These are phyloP conservation scores for Porites evermanni DNA, from an alignment of 92 coral and sea anemone species.

Conservation along the genomic window DNA sequence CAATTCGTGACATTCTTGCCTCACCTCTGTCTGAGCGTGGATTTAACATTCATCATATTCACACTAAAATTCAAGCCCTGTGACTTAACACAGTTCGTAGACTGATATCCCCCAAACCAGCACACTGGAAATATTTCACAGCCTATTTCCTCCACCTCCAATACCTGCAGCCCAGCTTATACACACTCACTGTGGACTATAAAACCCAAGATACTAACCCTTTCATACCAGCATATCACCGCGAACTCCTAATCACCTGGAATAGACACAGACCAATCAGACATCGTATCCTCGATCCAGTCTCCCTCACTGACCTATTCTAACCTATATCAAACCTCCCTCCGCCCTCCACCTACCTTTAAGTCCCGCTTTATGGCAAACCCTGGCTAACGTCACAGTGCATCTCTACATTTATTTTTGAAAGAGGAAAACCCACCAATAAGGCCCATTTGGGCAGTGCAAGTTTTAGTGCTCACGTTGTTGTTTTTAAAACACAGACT, in stretches of 20 bases:
- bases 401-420: too few relatives aligned
- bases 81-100: constrained; percentile 1
- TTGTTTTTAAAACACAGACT: too few relatives aligned
- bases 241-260: neutral
- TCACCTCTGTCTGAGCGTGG: neutral
- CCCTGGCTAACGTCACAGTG: too few relatives aligned
- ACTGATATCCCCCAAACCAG: neutral
- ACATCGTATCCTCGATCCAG: neutral
- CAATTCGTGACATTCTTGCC: neutral
- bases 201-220: neutral
- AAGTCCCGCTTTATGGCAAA: too few relatives aligned
- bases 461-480: too few relatives aligned
- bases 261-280: neutral
- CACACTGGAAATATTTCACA: constrained; percentile 15
- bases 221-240: neutral
- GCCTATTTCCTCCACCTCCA: neutral
- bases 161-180: neutral
- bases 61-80: neutral
- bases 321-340: too few relatives aligned
- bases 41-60: neutral
- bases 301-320: neutral
- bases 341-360: too few relatives aligned
- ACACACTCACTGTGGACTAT: neutral
- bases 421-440: too few relatives aligned
- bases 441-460: too few relatives aligned